These are phyloP conservation scores for Lemur catta DNA, from an alignment of 2,797 vertebrate genomes.

Conservation along the genomic window DNA sequence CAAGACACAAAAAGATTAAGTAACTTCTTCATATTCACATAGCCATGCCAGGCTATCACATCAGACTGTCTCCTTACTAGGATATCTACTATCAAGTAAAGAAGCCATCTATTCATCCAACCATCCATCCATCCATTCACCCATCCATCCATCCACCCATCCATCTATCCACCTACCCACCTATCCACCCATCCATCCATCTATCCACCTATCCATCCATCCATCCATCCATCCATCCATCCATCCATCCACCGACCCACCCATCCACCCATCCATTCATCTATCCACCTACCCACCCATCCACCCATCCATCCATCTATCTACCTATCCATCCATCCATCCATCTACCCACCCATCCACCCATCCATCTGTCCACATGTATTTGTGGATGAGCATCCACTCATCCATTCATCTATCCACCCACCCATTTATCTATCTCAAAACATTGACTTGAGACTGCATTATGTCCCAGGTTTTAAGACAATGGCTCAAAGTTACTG, in stretches of 20 bases:
- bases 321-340: neutral
- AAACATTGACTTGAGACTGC: neutral
- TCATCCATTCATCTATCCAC: neutral
- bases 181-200: neutral
- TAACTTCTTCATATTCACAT: neutral
- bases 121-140: neutral
- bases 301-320: neutral
- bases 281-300: neutral
- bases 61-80: neutral
- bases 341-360: fast-evolving
- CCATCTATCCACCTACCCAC: too few species aligned
- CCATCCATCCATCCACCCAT: neutral
- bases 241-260: neutral
- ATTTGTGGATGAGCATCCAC: neutral
- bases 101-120: neutral
- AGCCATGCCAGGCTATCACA: neutral
- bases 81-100: neutral
- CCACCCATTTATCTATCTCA: neutral
- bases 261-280: too few species aligned
- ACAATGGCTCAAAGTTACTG: neutral
- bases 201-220: too few species aligned
- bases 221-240: fast-evolving
- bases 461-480: neutral
- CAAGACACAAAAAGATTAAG: neutral
- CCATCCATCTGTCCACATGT: neutral